Evolutionary conservation across 2,797 vertebrate species (phyloP), one percentile per base, ranked within the genome.

Genomic region (Danio tinwini): DNA sequence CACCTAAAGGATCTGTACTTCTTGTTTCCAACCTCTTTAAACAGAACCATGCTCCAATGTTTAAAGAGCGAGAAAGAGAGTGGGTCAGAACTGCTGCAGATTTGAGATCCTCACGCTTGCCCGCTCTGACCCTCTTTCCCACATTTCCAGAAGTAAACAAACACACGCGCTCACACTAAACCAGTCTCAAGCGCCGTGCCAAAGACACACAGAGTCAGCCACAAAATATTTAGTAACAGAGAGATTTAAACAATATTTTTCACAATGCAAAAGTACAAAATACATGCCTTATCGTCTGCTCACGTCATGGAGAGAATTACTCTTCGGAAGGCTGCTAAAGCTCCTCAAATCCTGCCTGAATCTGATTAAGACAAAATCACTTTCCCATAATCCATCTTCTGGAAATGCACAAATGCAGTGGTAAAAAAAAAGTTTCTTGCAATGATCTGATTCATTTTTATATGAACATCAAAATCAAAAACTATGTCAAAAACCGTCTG

Each of bases 341-440:
- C 69, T 70, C 17, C 49, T 10, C 44, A 82, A 81, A 81, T 82
- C 64, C 83, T 67, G 55, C 50, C 75, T 82, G 72, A 82, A 62
- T 76, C 83, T 81, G 58, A 86, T 84, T 82, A 80, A 29, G 64
- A 55, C 53, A 59, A 67, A 81, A 70, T 68, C 17, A 81, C 76
- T 80, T 76, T 56, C 19, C 19, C 39, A 64, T 77, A 70, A 74
- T 69, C 21, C n/a, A 44, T 37, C 71, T 76, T 44, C 61, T 50
- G 78, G 79, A 81, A 83, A 78, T 81, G 14, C 29, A 69, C 17
- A 71, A 69, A 14, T 17, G 14, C 47, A 61, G 47, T 56, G 63
- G 49, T 64, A 29, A 29, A 29, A 29, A 29, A 47, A 49, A 39
- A 62, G 47, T 83, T 84, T 68, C 45, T 70, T 44, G 40, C 71